phyloP scores from a whole-genome alignment of 2,113 vertebrate genomes.

The Calyptomena viridis region DNA sequence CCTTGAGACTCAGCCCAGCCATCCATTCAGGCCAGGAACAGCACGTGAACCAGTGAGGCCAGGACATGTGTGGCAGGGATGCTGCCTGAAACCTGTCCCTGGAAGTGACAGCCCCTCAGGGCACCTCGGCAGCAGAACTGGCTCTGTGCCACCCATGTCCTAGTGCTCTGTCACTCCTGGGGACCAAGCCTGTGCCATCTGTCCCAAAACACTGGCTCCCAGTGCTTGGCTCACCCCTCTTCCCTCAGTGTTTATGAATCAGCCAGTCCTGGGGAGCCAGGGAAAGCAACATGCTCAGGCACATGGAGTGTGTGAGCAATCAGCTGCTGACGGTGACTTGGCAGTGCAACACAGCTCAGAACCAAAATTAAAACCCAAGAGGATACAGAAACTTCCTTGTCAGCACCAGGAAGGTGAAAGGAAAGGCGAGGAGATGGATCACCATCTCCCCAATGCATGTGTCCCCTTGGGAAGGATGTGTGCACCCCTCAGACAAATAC shows the following conservation, averaged over 20 bases:
- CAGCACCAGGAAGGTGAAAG: background rate
- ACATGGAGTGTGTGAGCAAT: background rate
- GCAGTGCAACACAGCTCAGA: background rate
- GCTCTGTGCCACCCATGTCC: background rate
- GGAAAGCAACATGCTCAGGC: background rate
- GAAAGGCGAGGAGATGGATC: background rate
- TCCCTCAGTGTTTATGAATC: background rate
- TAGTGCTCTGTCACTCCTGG: background rate
- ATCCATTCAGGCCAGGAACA: background rate
- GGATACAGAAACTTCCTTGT: background rate
- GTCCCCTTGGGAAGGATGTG: background rate
- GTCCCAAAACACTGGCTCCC: background rate
- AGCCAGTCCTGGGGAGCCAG: background rate
- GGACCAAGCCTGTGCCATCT: background rate
- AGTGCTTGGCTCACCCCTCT: background rate
- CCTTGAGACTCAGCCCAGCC: background rate
- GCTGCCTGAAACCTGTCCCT: background rate
- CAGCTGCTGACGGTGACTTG: background rate
- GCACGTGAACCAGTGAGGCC: background rate
- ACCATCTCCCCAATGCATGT: background rate
- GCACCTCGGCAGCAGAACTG: background rate
- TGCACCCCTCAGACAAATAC: fast-evolving
- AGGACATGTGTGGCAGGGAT: background rate
- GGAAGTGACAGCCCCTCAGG: background rate
- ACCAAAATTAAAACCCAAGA: background rate